Base-by-base conservation (phyloP, 2,888 invertebrate genomes). In the Athripsodes cinereus region DNA sequence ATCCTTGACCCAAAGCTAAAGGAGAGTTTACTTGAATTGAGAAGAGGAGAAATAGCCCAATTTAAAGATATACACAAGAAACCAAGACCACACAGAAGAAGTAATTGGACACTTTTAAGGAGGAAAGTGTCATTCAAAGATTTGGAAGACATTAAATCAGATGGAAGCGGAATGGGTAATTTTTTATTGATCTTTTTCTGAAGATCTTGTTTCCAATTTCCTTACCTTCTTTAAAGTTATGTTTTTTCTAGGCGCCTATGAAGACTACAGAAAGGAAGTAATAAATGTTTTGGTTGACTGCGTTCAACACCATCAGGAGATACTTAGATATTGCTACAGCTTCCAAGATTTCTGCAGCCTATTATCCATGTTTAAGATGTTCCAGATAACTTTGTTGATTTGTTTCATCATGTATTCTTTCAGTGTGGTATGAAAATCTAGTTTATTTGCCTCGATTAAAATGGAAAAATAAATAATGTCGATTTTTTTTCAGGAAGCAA, bases 361-460 rank as follows among this genome's bases (percentile, higher is more conserved):
- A 1, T 67, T 72, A 55, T 68, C 71, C 65, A 64, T 74, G 21
- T 62, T 70, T 0, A 73, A 73, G 64, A 67, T 69, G 11, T 64
- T 68, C 1, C 67, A 71, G 53, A 68, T 69, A 0, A 70, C 69
- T 0, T 65, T 70, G 13, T 65, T 71, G 2, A 65, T 70, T 58
- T 73, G 73, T 52, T 65, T 72, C 40, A 66, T 71, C 31, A 67
- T 70, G 5, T 73, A 71, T 58, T 68, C 69, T 1, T 67, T 67
- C 5, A 69, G 70, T 1, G 71, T 71, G 61, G 72, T 69, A 64
- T 64, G 65, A 63, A n/a, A n/a, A n/a, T n/a, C n/a, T n/a, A n/a
- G n/a, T n/a, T n/a, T n/a, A n/a, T n/a, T n/a, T n/a, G n/a, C n/a
- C n/a, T n/a, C n/a, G n/a, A n/a, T n/a, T n/a, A n/a, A n/a, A n/a